phyloP scores from a whole-genome alignment of 2,888 invertebrate species.

The Epirrhoe alternata region DNA sequence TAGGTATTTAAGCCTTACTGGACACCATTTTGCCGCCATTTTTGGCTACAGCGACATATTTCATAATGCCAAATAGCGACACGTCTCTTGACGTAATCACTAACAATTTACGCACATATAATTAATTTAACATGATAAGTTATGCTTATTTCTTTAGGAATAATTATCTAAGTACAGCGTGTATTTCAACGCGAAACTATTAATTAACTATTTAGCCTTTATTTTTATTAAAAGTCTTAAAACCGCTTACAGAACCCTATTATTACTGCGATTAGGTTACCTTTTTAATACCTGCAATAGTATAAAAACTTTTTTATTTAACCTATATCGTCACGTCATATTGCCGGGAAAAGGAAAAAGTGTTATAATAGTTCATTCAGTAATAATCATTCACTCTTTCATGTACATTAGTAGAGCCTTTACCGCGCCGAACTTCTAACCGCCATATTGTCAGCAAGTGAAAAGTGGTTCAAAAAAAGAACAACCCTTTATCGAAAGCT shows the following conservation, averaged over 20 bases:
- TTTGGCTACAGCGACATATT: conserved; percentile 17
- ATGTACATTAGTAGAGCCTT: not conserved
- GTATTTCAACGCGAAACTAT: not conserved
- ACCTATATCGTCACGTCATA: too few species aligned
- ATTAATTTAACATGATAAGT: conserved; percentile 41
- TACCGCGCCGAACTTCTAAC: conserved; percentile 19
- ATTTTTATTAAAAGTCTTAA: too few species aligned
- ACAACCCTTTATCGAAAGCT: conserved; percentile 36
- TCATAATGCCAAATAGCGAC: conserved; percentile 5
- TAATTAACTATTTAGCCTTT: not conserved
- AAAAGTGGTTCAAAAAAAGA: conserved; percentile 37
- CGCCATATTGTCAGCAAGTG: conserved; percentile 32
- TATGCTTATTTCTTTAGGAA: conserved; percentile 2
- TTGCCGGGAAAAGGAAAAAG: too few species aligned
- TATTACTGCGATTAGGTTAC: too few species aligned
- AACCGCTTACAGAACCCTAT: too few species aligned
- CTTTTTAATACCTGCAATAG: too few species aligned
- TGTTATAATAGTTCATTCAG: too few species aligned
- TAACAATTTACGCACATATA: conserved; percentile 32
- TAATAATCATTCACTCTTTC: not conserved
- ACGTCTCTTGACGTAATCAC: conserved; percentile 20
- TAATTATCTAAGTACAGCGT: not conserved
- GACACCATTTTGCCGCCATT: conserved; percentile 20
- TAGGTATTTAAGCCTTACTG: conserved; percentile 18
- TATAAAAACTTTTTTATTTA: too few species aligned